Conservation (phyloP, 2,888 invertebrate genomes). For the Eupithecia subfuscata region DNA sequence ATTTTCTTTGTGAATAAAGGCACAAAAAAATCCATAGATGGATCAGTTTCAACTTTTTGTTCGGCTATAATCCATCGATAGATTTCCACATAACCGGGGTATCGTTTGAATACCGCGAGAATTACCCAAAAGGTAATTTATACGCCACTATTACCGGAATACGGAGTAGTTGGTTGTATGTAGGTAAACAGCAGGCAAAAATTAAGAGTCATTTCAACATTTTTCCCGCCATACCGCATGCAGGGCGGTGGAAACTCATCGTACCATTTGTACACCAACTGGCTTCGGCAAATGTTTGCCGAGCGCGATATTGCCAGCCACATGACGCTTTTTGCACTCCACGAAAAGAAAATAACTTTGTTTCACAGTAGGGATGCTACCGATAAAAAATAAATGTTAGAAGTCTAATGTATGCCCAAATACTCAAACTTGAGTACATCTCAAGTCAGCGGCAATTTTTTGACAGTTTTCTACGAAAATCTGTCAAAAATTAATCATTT, state of each 20-base stretch:
- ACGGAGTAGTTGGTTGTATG: not conserved
- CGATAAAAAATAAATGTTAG: too few species aligned
- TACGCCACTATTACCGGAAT: not conserved
- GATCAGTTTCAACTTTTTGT: too few species aligned
- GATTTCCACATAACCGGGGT: too few species aligned
- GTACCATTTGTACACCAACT: conserved; percentile 63
- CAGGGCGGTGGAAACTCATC: conserved; percentile 65
- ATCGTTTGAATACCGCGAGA: not conserved
- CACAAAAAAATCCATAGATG: too few species aligned
- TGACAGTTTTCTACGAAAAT: too few species aligned
- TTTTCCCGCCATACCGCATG: conserved; percentile 3
- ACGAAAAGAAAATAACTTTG: conserved; percentile 27
- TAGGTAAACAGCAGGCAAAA: not conserved
- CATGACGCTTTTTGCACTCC: conserved; percentile 63
- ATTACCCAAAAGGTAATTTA: not conserved
- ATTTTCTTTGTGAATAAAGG: too few species aligned
- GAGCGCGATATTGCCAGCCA: conserved; percentile 72
- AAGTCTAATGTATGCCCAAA: too few species aligned
- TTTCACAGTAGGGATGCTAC: conserved; percentile 19
- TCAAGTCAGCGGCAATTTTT: too few species aligned
- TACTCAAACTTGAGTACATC: too few species aligned
- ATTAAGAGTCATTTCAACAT: conserved; percentile 7
- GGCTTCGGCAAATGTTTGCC: conserved; percentile 72
- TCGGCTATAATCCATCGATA: too few species aligned
- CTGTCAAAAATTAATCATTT: too few species aligned